Base-by-base conservation (phyloP, 2,113 vertebrate genomes). In the Cryptotis parvus region DNA sequence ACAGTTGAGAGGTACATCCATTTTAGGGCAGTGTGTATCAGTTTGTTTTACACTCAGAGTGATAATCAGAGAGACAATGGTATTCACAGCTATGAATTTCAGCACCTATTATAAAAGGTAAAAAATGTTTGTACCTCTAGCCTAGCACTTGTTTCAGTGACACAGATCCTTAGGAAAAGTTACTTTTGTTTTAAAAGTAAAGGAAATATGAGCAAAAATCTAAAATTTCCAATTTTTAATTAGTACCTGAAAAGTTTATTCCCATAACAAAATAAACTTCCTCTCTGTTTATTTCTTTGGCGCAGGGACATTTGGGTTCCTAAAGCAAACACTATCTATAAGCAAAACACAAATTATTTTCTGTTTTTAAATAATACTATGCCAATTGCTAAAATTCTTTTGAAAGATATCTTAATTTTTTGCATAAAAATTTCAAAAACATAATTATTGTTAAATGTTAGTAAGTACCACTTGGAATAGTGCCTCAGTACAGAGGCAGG, bases 61-160 rank as follows among this genome's bases (percentile, higher is more conserved):
- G 20, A 77, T 77, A 77, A 52, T 45, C 43, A 73, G 75, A 77
- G 52, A 92, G 68, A 49, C 35, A 79, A 15, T 0, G 1, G 5
- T 77, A 31, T 72, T 83, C 52, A 41, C 61, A 76, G 52, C 27
- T 68, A 61, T 80, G 72, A 55, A 91, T 92, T 72, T 84, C 81
- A 74, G 31, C 26, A 69, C 35, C 63, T 37, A 68, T 26, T 26
- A 55, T 87, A 52, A 87, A 91, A 84, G 10, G 84, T 94, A 26
- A 87, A 89, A 95, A 93, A 55, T 41, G 4, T 9, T 45, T 68
- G n/a, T 35, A 86, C 86, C 41, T 84, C 20, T 33, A 77, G 65
- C 77, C 43, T 76, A 39, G 20, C 68, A 12, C 11, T 89, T 45
- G 65, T 85, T 73, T 39, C 22, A 78, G 39, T 81, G 70, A 78